Evolutionary conservation across 2,113 vertebrate species (phyloP).

Genomic region (Glaucidium brasilianum): DNA sequence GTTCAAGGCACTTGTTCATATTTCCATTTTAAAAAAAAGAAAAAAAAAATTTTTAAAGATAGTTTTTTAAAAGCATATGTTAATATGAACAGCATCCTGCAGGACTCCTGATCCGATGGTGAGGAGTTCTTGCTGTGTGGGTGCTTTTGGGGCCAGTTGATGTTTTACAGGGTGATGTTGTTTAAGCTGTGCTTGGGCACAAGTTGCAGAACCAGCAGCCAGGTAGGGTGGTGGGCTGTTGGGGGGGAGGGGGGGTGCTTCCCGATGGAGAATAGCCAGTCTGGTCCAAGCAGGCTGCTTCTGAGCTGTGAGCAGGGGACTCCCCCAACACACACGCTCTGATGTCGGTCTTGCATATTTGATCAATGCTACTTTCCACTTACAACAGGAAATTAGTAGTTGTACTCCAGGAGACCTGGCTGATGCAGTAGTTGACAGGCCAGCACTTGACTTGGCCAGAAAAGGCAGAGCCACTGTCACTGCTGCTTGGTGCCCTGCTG

Average conservation of each 20-base stretch:
- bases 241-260: not conserved
- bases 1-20: not conserved
- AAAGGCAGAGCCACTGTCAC: not conserved
- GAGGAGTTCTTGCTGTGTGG: not conserved
- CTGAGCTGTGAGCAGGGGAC: not conserved
- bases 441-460: not conserved
- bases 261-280: not conserved
- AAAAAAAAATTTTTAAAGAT: not conserved
- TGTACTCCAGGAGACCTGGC: not conserved
- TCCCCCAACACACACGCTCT: fast-evolving
- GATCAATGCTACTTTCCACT: not conserved
- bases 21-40: not conserved
- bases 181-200: not conserved
- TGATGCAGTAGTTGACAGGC: not conserved
- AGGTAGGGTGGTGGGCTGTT: not conserved
- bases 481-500: not conserved
- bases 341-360: fast-evolving
- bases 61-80: not conserved
- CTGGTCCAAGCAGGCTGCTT: not conserved
- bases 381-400: not conserved
- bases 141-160: not conserved
- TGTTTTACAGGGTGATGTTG: not conserved
- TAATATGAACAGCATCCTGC: not conserved
- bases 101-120: not conserved
- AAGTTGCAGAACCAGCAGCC: not conserved